Conservation (phyloP, 2,797 vertebrate genomes). For the Protonibea diacanthus region DNA sequence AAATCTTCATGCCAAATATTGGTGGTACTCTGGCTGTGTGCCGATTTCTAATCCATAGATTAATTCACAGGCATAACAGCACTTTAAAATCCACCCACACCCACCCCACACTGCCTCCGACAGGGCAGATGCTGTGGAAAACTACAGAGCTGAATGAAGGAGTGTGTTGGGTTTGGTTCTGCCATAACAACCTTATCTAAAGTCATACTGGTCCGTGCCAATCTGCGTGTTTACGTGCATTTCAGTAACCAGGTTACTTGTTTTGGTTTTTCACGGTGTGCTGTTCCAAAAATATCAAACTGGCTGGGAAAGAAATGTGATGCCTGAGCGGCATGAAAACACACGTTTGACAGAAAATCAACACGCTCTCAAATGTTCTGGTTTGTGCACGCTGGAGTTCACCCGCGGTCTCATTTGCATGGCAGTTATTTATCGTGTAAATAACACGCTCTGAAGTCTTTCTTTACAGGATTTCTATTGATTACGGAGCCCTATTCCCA, state of each 20-base stretch:
- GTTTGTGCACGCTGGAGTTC: not conserved
- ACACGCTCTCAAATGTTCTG: not conserved
- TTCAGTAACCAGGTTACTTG: not conserved
- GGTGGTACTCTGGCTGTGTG: not conserved
- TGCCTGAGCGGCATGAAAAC: not conserved
- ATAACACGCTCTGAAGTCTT: not conserved
- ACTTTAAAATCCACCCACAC: not conserved
- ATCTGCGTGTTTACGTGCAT: not conserved
- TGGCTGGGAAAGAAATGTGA: not conserved
- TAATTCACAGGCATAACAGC: not conserved
- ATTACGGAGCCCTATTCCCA: constrained; percentile 27
- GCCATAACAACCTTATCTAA: not conserved
- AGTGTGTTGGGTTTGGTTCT: not conserved
- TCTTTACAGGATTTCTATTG: constrained; percentile 15
- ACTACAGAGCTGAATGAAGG: not conserved
- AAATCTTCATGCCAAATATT: not conserved
- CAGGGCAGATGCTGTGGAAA: too few relatives aligned
- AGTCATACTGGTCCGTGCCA: too few relatives aligned
- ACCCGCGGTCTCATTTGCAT: not conserved
- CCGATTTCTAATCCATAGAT: not conserved
- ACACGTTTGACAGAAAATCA: not conserved
- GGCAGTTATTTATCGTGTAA: not conserved
- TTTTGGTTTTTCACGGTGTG: not conserved
- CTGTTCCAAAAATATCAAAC: not conserved
- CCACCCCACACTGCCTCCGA: not conserved